Evolutionary conservation across 2,113 vertebrate species (phyloP), one percentile per base, ranked within the genome.

Genomic region (Sula dactylatra): DNA sequence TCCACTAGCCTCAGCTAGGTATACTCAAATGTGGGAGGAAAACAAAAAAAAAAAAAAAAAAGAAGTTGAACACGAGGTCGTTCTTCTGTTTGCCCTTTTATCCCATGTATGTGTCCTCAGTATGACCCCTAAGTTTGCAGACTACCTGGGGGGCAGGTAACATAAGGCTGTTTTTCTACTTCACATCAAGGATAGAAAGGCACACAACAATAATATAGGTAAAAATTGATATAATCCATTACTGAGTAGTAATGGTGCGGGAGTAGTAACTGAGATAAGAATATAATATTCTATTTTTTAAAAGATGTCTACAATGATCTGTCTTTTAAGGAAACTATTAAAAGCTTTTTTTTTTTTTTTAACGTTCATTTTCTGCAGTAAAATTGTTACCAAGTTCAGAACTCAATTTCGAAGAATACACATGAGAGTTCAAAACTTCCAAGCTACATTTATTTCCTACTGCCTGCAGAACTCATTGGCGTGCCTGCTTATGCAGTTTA

Each of bases 31-130:
- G 14, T 71, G 26, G 6, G 7, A 72, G 36, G 16, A 49, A 19
- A 29, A n/a, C n/a, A n/a, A 2, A 56, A 38, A 9, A 16, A 72
- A 45, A 40, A 25, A 49, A 25, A 36, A 9, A 8, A 32, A 24
- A n/a, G 2, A 11, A 3, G 2, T 32, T 32, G 31, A 65, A 4
- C 25, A 40, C 4, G 3, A n/a, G 7, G 19, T 55, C 2, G 0
- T 45, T 45, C 16, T 42, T 34, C 10, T 62, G 2, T 65, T 76
- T 74, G 12, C 4, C 5, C 2, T 67, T 74, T 82, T 34, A 52
- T 78, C 8, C 12, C 31, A 8, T 27, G 9, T 44, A 12, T 21
- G 16, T 36, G 7, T 24, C 6, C 17, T 27, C 4, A 34, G 1
- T 49, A 34, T 31, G 26, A 56, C 10, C 11, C 16, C 19, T 80